These are phyloP conservation scores for Plestiodon gilberti DNA, from an alignment of 2,113 vertebrate species.

Conservation along the genomic window DNA sequence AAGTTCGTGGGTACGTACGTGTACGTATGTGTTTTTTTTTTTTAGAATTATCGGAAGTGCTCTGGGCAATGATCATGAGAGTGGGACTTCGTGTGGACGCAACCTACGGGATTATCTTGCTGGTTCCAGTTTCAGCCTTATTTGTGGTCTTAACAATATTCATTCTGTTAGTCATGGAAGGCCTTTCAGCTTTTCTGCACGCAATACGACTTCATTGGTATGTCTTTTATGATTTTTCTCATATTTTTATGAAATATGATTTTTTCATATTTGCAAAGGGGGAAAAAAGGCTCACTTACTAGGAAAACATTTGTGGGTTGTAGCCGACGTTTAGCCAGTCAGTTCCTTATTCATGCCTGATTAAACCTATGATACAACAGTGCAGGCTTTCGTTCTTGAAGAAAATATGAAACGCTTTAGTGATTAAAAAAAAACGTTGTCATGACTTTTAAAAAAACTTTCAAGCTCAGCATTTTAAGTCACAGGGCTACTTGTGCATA, in stretches of 20 bases:
- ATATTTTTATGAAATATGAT: background rate
- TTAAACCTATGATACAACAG: too few species aligned
- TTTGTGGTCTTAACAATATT: conserved; percentile 90
- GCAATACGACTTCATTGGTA: conserved; percentile 96
- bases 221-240: conserved; percentile 19
- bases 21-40: background rate
- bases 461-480: background rate
- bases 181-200: conserved; percentile 97
- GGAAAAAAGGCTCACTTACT: too few species aligned
- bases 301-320: background rate
- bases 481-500: background rate
- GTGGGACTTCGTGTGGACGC: conserved; percentile 86
- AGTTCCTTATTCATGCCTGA: background rate
- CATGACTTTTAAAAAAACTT: too few species aligned
- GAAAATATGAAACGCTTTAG: background rate
- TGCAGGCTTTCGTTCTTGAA: background rate
- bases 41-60: conserved; percentile 92
- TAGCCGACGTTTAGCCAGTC: too few species aligned
- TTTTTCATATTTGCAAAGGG: too few species aligned
- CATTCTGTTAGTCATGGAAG: conserved; percentile 97
- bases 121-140: conserved; percentile 85
- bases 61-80: conserved; percentile 95
- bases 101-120: conserved; percentile 79
- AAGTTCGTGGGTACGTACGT: background rate
- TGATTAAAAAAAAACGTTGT: too few species aligned